These are phyloP conservation scores for Cebidichthys violaceus DNA, from an alignment of 2,113 vertebrate species.

Conservation along the genomic window DNA sequence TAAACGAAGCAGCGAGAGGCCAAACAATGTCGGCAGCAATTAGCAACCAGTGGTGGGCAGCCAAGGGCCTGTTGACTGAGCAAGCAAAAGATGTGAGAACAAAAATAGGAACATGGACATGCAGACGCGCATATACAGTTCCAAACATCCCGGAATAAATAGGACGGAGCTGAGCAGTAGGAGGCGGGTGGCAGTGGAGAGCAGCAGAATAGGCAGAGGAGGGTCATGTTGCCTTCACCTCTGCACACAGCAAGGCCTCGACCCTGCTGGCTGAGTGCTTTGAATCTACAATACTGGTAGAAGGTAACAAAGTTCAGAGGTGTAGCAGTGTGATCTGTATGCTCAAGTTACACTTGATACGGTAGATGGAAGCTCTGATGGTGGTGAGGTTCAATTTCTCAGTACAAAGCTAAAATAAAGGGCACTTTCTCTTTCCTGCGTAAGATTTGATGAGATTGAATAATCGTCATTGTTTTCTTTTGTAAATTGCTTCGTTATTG, in stretches of 20 bases:
- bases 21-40: constrained; percentile 94
- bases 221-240: constrained; percentile 74
- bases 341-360: constrained; percentile 39
- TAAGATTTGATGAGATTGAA: neutral
- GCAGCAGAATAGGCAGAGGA: constrained; percentile 49
- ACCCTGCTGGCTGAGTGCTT: constrained; percentile 58
- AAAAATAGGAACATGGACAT: constrained; percentile 46
- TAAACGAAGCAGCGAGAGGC: constrained; percentile 87
- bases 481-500: constrained; percentile 17
- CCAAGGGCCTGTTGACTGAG: constrained; percentile 78
- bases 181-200: constrained; percentile 24
- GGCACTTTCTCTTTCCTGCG: neutral
- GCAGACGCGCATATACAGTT: constrained; percentile 50
- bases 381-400: constrained; percentile 28
- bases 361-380: constrained; percentile 8
- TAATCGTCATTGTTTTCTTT: constrained; percentile 10
- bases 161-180: constrained; percentile 39
- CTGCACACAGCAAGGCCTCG: constrained; percentile 66
- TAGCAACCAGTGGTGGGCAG: constrained; percentile 83
- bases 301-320: constrained; percentile 58
- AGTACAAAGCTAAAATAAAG: constrained; percentile 8
- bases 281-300: constrained; percentile 54
- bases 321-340: constrained; percentile 52
- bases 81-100: constrained; percentile 69
- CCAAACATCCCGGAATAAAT: constrained; percentile 58